Conservation (phyloP, 2,888 invertebrate genomes). For the Amphimallon solstitiale region DNA sequence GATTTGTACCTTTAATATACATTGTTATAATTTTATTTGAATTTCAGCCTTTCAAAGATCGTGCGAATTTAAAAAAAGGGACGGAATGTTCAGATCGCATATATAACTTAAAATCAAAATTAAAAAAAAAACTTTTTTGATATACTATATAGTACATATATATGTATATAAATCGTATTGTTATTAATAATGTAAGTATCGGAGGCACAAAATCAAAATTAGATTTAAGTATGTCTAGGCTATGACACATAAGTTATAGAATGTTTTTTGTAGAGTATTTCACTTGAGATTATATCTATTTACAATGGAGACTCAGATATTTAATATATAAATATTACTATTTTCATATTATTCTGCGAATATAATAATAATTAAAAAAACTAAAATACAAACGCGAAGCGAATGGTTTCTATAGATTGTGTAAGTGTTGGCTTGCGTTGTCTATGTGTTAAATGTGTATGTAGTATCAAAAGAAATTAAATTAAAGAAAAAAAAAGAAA, state of each 20-base stretch:
- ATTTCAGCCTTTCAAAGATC: too few relatives aligned
- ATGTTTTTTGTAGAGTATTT: conserved; percentile 59
- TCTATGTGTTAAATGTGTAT: conserved; percentile 56
- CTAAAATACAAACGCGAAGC: conserved; percentile 48
- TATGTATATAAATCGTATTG: conserved; percentile 37
- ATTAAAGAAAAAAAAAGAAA: conserved; percentile 18
- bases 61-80: not conserved
- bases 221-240: conserved; percentile 59
- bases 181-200: conserved; percentile 49
- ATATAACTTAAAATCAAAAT: too few relatives aligned
- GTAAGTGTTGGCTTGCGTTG: conserved; percentile 58
- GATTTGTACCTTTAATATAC: not conserved
- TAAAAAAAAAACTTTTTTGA: not conserved
- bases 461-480: conserved; percentile 41
- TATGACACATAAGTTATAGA: conserved; percentile 58
- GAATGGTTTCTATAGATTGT: conserved; percentile 51
- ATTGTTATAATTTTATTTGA: too few relatives aligned
- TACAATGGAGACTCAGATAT: conserved; percentile 61
- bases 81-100: not conserved
- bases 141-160: not conserved
- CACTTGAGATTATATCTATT: conserved; percentile 61
- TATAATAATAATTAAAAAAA: conserved; percentile 48
- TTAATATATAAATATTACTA: conserved; percentile 58
- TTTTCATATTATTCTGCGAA: conserved; percentile 60
- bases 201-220: conserved; percentile 62